Evolutionary conservation across 2,797 vertebrate genomes (phyloP), one percentile per base, ranked within the genome.

Genomic region (Acipenser transmontanus): DNA sequence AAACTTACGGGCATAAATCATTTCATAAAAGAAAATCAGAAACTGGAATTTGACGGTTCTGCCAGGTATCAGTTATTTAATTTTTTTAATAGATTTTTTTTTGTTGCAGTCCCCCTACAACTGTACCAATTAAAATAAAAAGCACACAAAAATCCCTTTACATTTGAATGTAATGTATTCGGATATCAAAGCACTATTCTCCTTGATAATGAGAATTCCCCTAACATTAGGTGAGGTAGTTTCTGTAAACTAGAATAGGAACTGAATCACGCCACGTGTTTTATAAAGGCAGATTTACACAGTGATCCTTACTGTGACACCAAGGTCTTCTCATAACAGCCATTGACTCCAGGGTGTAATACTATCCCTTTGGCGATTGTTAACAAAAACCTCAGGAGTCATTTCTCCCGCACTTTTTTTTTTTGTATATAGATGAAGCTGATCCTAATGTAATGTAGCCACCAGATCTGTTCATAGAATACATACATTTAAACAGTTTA

Each of bases 141-240:
- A 4, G 34, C 34, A 4, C 34, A 34, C 34, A 4, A 3, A 34
- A 34, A 34, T 34, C 34, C 34, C 34, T 88, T 84, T 84, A 86
- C 87, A 90, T 91, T 54, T 87, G 87, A 79, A 82, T 34, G 78
- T 68, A 79, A 81, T 84, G 83, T 81, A 84, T 91, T 90, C 52
- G 8, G 52, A 54, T 54, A 54, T n/a, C 87, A 86, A 86, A 87
- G 88, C 83, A 81, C 78, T 65, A 70, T 77, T 9, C 52, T 54
- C 83, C 78, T 86, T 85, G 81, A 79, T 89, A 88, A 89, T 90
- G 88, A 90, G 86, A 86, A 78, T 79, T 84, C 78, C 83, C 74
- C 78, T 87, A 87, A 84, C 82, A 83, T 78, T 34, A 81, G 75
- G 79, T 81, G 81, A 85, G 82, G 78, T 34, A 76, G 76, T 75